A percentile compares a stretch with the other conserved stretches of the same genome.
phyloP scores from a whole-genome alignment of 2,113 vertebrate genomes.

The Geothlypis trichas region DNA sequence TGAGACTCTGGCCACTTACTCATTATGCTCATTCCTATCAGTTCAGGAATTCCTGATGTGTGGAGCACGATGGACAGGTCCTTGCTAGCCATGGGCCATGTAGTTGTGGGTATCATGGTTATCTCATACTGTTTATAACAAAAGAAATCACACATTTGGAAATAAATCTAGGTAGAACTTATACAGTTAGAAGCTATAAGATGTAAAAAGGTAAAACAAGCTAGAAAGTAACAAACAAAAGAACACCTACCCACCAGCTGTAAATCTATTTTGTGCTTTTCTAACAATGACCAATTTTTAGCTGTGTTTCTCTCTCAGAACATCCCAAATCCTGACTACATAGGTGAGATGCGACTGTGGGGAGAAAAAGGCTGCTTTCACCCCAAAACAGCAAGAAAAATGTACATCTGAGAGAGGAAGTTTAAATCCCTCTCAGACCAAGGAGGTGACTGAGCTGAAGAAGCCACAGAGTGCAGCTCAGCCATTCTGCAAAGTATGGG shows the following conservation, averaged over 20 bases:
- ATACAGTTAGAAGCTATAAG: background rate
- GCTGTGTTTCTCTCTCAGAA: background rate
- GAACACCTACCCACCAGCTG: background rate
- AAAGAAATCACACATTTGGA: background rate
- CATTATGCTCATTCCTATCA: rapidly evolving
- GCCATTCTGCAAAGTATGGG: background rate
- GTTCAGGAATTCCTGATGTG: background rate
- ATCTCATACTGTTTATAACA: background rate
- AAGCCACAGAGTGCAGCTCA: rapidly evolving
- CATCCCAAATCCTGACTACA: background rate
- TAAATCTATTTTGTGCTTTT: background rate
- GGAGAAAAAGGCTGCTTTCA: background rate
- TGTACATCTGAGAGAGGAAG: background rate
- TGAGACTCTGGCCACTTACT: background rate
- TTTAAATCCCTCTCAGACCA: background rate
- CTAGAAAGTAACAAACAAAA: background rate
- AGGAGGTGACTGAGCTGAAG: background rate
- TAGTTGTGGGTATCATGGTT: background rate
- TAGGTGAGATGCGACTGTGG: background rate
- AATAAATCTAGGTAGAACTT: background rate
- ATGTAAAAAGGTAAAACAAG: background rate
- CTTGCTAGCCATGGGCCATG: background rate
- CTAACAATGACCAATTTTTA: background rate
- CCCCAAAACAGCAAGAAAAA: background rate
- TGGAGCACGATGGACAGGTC: background rate